Base-by-base conservation (phyloP, 2,113 vertebrate species). In the Tetraodon nigroviridis region DNA sequence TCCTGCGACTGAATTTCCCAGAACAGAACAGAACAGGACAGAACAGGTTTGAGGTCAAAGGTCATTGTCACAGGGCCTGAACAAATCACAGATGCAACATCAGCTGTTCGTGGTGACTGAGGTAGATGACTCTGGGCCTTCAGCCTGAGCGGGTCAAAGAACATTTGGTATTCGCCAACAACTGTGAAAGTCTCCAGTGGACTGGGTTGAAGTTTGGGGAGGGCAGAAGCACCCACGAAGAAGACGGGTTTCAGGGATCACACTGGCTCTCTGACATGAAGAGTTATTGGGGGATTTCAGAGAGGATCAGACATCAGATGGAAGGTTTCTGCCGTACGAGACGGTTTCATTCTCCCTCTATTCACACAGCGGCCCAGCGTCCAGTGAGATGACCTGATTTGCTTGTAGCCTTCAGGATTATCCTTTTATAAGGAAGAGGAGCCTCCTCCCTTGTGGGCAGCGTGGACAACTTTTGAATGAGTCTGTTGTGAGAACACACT, bases 371-470 rank as follows among this genome's bases (percentile, higher is more conserved):
- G 74, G 61, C 73, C 74, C 18, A 24, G 57, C 51, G 52, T 73
- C 62, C 10, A 65, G 67, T 64, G 46, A 55, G 49, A 75, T 79
- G 80, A 84, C 80, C 79, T 78, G 11, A 16, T 87, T 86, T 80
- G 55, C 51, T 19, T 27, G 58, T 55, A 47, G 78, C 74, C 76
- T 67, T 21, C 16, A 41, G 85, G 61, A 70, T 69, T 74, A 55
- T 44, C 66, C 68, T 70, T 56, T 57, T 61, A 64, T 50, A 62
- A 52, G 14, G 20, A 78, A 71, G 54, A 65, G 67, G 21, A 74
- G 37, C 77, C 52, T 79, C 73, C 77, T 49, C 75, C 55, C 76
- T 71, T 82, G 80, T 83, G 27, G 45, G 51, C 14, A 45, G 32
- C 55, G 48, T 3, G 37, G 17, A 7, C 29, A 58, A 61, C 46